Conservation (phyloP, 2,888 invertebrate genomes). For the Gymnocheta viridis region DNA sequence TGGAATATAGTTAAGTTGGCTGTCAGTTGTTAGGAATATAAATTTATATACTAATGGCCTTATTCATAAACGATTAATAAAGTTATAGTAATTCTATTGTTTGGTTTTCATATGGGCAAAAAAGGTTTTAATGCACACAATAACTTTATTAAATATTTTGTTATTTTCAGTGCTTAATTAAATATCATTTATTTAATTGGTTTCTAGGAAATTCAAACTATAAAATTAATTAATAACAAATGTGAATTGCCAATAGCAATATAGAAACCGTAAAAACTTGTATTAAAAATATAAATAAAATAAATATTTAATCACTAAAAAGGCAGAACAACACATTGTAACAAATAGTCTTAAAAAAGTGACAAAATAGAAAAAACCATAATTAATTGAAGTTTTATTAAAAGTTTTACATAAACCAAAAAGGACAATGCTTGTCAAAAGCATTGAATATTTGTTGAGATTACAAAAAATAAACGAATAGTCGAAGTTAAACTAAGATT, state of each 20-base stretch:
- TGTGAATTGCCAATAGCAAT: conserved; percentile 8
- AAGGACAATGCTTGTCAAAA: conserved; percentile 34
- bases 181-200: background rate
- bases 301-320: background rate
- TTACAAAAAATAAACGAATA: background rate
- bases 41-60: no score
- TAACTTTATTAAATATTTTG: background rate
- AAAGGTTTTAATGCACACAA: no score
- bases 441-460: conserved; percentile 15
- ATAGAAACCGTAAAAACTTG: conserved; percentile 1
- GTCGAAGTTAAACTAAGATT: background rate
- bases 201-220: conserved; percentile 12
- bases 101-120: no score
- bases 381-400: conserved; percentile 20
- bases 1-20: no score
- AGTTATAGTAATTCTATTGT: no score
- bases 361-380: background rate
- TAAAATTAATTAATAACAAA: conserved; percentile 23
- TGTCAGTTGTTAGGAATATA: no score
- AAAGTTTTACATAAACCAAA: background rate
- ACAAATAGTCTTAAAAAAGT: background rate
- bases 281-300: conserved; percentile 1
- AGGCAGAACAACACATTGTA: background rate
- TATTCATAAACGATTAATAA: no score
- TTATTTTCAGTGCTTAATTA: background rate